Base-by-base conservation (phyloP, 1,140 invertebrate genomes). In the Marisa cornuarietis region DNA sequence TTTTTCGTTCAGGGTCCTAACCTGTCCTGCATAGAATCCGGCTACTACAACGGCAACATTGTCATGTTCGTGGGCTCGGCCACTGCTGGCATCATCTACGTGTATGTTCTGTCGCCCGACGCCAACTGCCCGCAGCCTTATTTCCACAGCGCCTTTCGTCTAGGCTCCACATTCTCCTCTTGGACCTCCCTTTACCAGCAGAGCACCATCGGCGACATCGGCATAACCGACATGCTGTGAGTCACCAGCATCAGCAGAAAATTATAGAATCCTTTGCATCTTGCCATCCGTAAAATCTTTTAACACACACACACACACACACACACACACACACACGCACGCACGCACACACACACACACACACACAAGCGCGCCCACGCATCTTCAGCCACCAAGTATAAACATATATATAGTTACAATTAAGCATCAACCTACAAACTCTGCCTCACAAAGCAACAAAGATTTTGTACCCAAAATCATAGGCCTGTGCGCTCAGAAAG, bases 151-250 rank as follows among this genome's bases (percentile, higher is more conserved):
- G 14, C 66, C 20, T 49, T 66, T 26, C 31, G 79, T 5, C 20
- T 24, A 0, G 79, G 79, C 26, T n/a, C 11, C 31, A 80, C 54
- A 6, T 75, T 62, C 63, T 75, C 62, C 26, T 24, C 79, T 14
- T 80, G 79, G 79, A 13, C 65, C 54, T 13, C 71, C 7, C 26
- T 72, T 42, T 80, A 80, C 54, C 24, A 72, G 31, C 22, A 58
- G 7, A 72, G 71, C 31, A 7, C 24, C 31, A 75, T 80, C 71
- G 79, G 79, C 26, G 79, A 80, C 52, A 66, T 80, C 22, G 79
- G 79, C 68, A 80, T 80, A 71, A 80, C 58, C 5, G 79, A 80
- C 61, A 69, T 80, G 26, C 42, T 26, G 79, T 80, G 22, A 75
- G 65, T 78, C 69, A 49, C 31, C 69, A 71, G 3, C 69, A 20